Base-by-base conservation (phyloP, 2,113 vertebrate genomes). In the Xenotilapia longispinis region DNA sequence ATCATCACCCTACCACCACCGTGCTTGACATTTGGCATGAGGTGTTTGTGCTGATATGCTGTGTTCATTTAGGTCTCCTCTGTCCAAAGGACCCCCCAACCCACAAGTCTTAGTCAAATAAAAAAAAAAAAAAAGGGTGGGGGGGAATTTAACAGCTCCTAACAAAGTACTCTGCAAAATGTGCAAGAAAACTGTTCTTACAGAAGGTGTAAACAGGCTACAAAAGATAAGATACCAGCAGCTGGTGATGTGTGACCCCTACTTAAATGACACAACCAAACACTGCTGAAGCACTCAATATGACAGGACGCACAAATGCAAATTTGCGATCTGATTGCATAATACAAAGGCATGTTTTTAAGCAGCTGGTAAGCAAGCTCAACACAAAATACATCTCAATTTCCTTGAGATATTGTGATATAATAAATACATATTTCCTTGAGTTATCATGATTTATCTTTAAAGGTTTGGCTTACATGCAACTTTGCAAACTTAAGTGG, bases 41-140 rank as follows among this genome's bases (percentile, higher is more conserved):
- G 21, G 65, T 15, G 21, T 73, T 45, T 45, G 21, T 45, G 68
- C 65, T 73, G 13, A 26, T 45, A 26, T 42, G 7, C 2, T 68
- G 10, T n/a, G 17, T n/a, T 19, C 60, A 36, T 17, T 65, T 36
- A 3, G 31, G 17, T 63, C 17, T 11, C 31, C 15, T 36, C 15
- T 36, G 17, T 63, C 17, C 9, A 36, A 63, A 11, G 28, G 2
- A 33, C 31, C 4, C 21, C 53, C 3, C n/a, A 21, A 6, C 11
- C 21, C 21, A 26, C 21, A 23, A 55, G 28, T 36, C 60, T 65
- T 36, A 4, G 19, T 12, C 4, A 19, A 33, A 58, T 19, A 9
- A n/a, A n/a, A 8, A 4, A 51, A 49, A 8, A 51, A 51, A 3
- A 17, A 0, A 0, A 0, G 0, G 21, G 12, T 2, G 3, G 11